Percentiles rank a stretch among this genome's conserved stretches.
These are phyloP conservation scores for Odontomachus brunneus DNA, from an alignment of 1,140 invertebrate genomes.

Conservation along the genomic window DNA sequence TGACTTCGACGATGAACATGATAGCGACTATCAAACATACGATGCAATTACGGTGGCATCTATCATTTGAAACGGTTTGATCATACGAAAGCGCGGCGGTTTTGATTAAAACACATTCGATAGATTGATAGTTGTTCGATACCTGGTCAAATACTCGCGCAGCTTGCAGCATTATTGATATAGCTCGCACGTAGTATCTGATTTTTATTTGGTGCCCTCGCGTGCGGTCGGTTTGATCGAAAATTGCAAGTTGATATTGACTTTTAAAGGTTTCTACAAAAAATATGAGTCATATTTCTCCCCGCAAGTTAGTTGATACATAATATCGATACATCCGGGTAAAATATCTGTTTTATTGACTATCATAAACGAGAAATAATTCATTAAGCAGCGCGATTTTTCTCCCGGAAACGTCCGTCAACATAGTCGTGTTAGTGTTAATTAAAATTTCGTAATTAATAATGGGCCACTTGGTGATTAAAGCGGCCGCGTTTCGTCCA, in stretches of 20 bases:
- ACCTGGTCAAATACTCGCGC: constrained; percentile 21
- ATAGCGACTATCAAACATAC: background rate
- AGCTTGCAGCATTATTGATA: background rate
- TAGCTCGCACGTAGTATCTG: constrained; percentile 2
- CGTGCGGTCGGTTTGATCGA: background rate
- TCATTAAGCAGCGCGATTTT: background rate
- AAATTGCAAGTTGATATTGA: constrained; percentile 45
- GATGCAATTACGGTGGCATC: background rate
- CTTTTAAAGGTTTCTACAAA: constrained; percentile 19
- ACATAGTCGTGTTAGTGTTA: background rate
- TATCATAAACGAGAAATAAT: no score
- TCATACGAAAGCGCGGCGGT: background rate
- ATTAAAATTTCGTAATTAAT: constrained; percentile 3
- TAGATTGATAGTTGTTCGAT: constrained; percentile 24
- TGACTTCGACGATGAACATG: no score
- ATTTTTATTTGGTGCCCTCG: constrained; percentile 11
- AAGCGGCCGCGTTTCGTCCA: background rate
- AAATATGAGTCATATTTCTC: constrained; percentile 17
- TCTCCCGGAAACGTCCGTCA: background rate
- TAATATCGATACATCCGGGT: background rate
- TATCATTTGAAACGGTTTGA: constrained; percentile 22
- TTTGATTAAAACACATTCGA: constrained; percentile 6
- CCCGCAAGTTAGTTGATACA: background rate
- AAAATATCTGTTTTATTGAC: background rate
- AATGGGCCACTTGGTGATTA: background rate